Evolutionary conservation across 2,888 invertebrate species (phyloP), one percentile per base, ranked within the genome.

Genomic region (Mactromeris polynyma): DNA sequence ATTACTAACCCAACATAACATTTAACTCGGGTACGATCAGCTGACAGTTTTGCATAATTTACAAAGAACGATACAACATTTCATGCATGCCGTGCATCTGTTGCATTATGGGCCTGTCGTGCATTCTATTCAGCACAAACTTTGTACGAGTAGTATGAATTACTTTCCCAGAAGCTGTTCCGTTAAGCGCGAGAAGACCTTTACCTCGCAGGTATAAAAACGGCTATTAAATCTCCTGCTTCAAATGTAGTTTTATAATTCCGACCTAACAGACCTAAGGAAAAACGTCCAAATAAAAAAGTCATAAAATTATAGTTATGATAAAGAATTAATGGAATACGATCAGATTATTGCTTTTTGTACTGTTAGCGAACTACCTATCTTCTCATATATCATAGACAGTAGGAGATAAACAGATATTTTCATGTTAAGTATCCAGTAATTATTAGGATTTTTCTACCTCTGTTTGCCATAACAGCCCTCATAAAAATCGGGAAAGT

Each of bases 261-360:
- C 58, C 21, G 58, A 26, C n/a, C n/a, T 54, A 64, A 64, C n/a
- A 26, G 4, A 64, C 26, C 58, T 64, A 26, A 64, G 26, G 26
- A 26, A 64, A 64, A 26, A 26, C 26, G 26, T 21, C 58, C 26
- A n/a, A 54, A 89, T 91, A 91, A 91, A 91, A 91, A n/a, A 42
- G 87, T 87, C 88, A 83, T 91, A 87, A 91, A 91, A 91, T 91
- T 91, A 91, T 89, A 77, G 90, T 83, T 90, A 87, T 58, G 85
- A 91, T 91, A 89, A 88, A 87, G 87, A 86, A 90, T 89, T 90
- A 88, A 91, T 91, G 87, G 88, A 78, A 81, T 58, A 83, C 85
- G 85, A 83, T 85, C 81, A 78, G 33, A 88, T 91, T 91, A 90
- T 90, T 81, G 84, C 73, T 80, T 78, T 86, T 85, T 88, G 73